A percentile compares a stretch with the other conserved stretches of the same genome.
These are phyloP conservation scores for Aphaenogaster ashmeadi DNA, from an alignment of 1,140 invertebrate genomes.

Conservation along the genomic window DNA sequence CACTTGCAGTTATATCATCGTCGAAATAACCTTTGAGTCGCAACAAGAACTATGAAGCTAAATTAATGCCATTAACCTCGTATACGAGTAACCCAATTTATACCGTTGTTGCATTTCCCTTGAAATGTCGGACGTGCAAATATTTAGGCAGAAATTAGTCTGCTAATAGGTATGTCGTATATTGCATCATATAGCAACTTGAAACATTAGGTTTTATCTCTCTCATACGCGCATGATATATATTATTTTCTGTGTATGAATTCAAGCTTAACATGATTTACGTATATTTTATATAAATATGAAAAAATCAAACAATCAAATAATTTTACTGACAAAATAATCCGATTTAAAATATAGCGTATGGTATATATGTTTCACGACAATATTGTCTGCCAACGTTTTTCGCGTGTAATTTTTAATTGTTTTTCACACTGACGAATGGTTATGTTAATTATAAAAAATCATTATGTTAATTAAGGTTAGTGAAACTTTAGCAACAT, in stretches of 20 bases:
- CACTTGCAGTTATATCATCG: slow-evolving; percentile 62
- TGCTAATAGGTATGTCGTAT: slow-evolving; percentile 8
- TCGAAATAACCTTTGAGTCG: slow-evolving; percentile 39
- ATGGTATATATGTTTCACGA: neutral
- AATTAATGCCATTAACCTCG: slow-evolving; percentile 67
- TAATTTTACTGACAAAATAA: slow-evolving; percentile 23
- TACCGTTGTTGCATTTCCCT: slow-evolving; percentile 46
- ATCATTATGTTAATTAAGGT: slow-evolving; percentile 30
- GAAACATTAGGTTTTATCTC: slow-evolving; percentile 17
- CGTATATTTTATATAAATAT: neutral
- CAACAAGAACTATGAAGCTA: slow-evolving; percentile 56
- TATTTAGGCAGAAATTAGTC: slow-evolving; percentile 62
- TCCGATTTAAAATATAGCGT: slow-evolving; percentile 7
- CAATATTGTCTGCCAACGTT: neutral
- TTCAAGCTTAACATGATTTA: slow-evolving; percentile 15
- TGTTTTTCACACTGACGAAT: slow-evolving; percentile 15
- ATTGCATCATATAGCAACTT: slow-evolving; percentile 13
- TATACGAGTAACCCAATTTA: slow-evolving; percentile 61
- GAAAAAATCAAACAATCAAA: slow-evolving; percentile 4
- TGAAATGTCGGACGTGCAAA: slow-evolving; percentile 54
- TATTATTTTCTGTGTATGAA: slow-evolving; percentile 16
- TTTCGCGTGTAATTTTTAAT: slow-evolving; percentile 17
- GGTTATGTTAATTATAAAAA: slow-evolving; percentile 9
- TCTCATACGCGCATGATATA: neutral
- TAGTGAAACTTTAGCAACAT: slow-evolving; percentile 9